A percentile compares a stretch with the other conserved stretches of the same genome.
These are phyloP conservation scores for Microcebus tavaratra DNA, from an alignment of 2,113 vertebrate genomes.

Conservation along the genomic window DNA sequence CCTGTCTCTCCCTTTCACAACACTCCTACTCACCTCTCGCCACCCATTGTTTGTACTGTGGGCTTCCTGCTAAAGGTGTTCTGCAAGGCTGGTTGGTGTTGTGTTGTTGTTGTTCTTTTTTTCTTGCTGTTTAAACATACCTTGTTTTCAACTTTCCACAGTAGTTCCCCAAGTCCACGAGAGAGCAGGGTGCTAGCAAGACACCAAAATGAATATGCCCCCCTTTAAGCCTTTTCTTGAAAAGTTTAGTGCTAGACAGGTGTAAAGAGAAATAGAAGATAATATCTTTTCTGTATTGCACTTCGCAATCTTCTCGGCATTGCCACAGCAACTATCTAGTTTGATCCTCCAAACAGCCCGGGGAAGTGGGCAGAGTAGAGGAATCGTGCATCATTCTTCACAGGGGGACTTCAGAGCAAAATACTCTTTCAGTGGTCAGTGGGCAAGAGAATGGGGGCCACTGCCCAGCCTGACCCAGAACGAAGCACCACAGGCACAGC, in stretches of 20 bases:
- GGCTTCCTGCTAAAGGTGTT: not conserved
- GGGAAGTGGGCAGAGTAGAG: not conserved
- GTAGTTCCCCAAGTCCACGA: not conserved
- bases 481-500: not conserved
- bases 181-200: not conserved
- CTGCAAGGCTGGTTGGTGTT: not conserved
- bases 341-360: not conserved
- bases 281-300: not conserved
- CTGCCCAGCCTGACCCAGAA: not conserved
- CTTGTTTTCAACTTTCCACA: not conserved
- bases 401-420: not conserved
- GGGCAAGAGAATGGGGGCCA: not conserved
- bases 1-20: not conserved
- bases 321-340: not conserved
- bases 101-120: not conserved
- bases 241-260: not conserved
- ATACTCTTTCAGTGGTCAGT: not conserved
- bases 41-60: not conserved
- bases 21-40: not conserved
- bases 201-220: not conserved
- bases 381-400: not conserved
- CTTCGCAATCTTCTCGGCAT: not conserved
- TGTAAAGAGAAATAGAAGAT: not conserved
- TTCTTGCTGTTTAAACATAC: not conserved
- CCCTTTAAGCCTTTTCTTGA: not conserved